Evolutionary conservation across 2,113 vertebrate genomes (phyloP).

Genomic region (Grallaria varia): DNA sequence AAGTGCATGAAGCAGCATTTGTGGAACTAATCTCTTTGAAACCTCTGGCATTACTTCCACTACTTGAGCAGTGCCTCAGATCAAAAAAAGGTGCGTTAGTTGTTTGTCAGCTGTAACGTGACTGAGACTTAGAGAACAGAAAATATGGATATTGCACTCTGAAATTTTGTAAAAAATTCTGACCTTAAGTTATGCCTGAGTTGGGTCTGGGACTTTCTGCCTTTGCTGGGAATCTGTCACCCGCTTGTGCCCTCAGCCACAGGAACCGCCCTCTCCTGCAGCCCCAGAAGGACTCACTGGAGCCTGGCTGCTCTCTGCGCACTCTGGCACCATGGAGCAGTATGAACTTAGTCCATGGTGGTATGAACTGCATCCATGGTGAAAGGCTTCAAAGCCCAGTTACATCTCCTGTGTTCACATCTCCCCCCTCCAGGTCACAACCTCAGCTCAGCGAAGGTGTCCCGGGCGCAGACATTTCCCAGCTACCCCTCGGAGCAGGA

Average conservation of each 20-base stretch:
- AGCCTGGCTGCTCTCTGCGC: neutral
- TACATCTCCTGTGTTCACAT: neutral
- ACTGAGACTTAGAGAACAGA: neutral
- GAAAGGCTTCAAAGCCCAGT: neutral
- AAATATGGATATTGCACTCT: neutral
- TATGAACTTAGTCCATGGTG: rapidly evolving
- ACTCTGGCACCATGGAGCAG: rapidly evolving
- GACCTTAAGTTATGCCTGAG: neutral
- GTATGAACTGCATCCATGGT: rapidly evolving
- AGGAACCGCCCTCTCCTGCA: neutral
- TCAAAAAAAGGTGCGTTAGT: neutral
- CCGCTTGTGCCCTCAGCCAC: rapidly evolving
- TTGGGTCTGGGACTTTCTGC: neutral
- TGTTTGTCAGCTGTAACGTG: neutral
- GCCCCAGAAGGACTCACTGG: rapidly evolving
- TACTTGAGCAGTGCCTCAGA: neutral
- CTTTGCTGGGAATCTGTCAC: rapidly evolving
- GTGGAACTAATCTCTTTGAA: neutral
- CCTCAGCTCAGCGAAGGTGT: slow-evolving; percentile 85
- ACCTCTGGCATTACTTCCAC: neutral
- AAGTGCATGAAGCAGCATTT: rapidly evolving
- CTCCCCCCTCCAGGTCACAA: slow-evolving; percentile 73
- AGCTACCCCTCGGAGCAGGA: slow-evolving; percentile 86
- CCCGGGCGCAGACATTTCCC: slow-evolving; percentile 93
- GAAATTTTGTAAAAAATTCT: neutral